phyloP scores from a whole-genome alignment of 2,888 invertebrate species.

The Tipula lateralis region DNA sequence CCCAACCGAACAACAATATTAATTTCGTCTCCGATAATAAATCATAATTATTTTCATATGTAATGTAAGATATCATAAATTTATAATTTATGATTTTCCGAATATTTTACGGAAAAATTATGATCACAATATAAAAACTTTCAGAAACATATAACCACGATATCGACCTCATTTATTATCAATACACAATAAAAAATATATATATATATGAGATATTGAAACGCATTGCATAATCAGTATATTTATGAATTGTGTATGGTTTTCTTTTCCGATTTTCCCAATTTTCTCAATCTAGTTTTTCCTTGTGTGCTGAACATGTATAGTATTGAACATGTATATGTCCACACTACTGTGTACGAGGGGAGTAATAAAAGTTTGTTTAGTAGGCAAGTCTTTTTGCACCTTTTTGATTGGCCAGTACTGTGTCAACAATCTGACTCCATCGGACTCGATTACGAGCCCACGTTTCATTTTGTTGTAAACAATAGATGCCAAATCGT shows the following conservation, averaged over 20 bases:
- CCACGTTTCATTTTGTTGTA: too few species aligned
- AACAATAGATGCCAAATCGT: too few species aligned
- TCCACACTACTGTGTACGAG: too few species aligned
- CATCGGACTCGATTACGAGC: too few species aligned
- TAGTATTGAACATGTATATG: too few species aligned
- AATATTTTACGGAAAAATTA: constrained; percentile 20
- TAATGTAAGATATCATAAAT: constrained; percentile 24
- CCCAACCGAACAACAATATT: neutral
- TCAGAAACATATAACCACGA: neutral
- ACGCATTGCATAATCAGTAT: neutral
- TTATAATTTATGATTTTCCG: constrained; percentile 28
- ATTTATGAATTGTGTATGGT: neutral
- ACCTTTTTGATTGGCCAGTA: too few species aligned
- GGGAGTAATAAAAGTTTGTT: too few species aligned
- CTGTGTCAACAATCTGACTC: too few species aligned
- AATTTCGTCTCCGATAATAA: neutral
- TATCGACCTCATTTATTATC: constrained; percentile 9
- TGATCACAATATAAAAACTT: neutral
- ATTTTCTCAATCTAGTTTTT: neutral
- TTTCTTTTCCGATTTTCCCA: neutral
- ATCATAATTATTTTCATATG: constrained; percentile 27
- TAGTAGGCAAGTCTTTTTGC: too few species aligned
- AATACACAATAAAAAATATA: neutral
- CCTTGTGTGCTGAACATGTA: too few species aligned
- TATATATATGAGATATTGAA: neutral